A percentile compares a stretch with the other conserved stretches of the same genome.
Conservation (phyloP, 2,888 invertebrate species). For the Orthosia incerta region DNA sequence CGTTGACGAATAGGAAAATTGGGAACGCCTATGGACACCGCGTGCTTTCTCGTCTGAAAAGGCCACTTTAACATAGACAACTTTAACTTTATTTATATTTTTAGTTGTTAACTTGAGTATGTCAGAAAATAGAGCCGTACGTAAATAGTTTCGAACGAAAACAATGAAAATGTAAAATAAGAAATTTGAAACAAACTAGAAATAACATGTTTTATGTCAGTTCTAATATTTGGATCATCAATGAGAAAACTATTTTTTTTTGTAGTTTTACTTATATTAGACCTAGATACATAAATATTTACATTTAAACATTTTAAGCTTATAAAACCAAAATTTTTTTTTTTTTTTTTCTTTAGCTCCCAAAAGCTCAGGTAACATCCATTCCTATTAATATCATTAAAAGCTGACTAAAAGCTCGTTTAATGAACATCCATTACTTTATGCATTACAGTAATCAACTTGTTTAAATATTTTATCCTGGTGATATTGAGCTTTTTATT, state of each 20-base stretch:
- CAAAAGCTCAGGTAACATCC: slow-evolving; percentile 24
- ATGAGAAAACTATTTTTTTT: background rate
- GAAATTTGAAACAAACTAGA: background rate
- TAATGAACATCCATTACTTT: slow-evolving; percentile 31
- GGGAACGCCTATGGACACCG: too few species aligned
- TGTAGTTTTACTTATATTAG: background rate
- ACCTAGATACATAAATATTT: background rate
- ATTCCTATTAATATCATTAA: slow-evolving; percentile 32
- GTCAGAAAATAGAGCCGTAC: background rate
- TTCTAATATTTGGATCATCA: background rate
- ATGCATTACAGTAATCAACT: slow-evolving; percentile 12
- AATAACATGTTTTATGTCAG: too few species aligned
- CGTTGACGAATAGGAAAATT: too few species aligned
- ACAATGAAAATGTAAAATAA: background rate
- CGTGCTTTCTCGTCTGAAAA: too few species aligned
- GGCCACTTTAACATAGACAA: too few species aligned
- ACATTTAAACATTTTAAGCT: background rate
- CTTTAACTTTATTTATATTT: too few species aligned
- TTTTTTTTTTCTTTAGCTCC: slow-evolving; percentile 35
- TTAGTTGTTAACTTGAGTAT: too few species aligned
- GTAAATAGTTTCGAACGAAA: background rate
- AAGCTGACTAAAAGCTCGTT: slow-evolving; percentile 28
- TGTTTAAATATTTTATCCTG: background rate
- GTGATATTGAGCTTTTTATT: background rate
- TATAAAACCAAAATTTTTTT: background rate